Conservation (phyloP, 1,140 invertebrate species). For the Heliothis subflexa region DNA sequence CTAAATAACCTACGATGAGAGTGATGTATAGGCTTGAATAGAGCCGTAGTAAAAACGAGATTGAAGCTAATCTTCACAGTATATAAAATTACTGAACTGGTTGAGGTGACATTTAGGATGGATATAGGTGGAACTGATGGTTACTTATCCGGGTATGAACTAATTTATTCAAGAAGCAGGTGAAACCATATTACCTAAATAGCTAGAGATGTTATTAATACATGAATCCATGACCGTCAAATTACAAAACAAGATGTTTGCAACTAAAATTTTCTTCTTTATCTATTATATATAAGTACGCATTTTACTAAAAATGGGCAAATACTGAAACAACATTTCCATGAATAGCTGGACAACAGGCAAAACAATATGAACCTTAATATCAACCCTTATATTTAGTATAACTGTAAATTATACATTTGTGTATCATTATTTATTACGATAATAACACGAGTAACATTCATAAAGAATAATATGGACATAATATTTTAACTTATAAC, state of each 20-base stretch:
- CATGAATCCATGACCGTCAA: too few relatives aligned
- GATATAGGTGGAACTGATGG: too few relatives aligned
- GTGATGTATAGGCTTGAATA: background rate
- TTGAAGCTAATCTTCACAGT: too few relatives aligned
- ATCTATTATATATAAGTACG: too few relatives aligned
- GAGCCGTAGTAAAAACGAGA: background rate
- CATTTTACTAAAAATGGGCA: background rate
- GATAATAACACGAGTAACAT: conserved; percentile 67
- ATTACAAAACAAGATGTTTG: too few relatives aligned
- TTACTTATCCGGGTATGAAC: too few relatives aligned
- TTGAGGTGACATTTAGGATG: too few relatives aligned
- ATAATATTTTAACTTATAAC: conserved; percentile 72
- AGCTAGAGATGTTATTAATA: too few relatives aligned
- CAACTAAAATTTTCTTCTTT: too few relatives aligned
- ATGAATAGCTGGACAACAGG: background rate
- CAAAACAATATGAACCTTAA: conserved; percentile 6
- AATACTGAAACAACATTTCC: background rate
- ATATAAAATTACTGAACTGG: too few relatives aligned
- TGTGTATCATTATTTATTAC: conserved; percentile 65
- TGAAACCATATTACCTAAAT: too few relatives aligned
- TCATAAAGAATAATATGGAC: conserved; percentile 63
- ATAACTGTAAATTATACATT: conserved; percentile 45
- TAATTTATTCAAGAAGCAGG: too few relatives aligned
- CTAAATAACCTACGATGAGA: background rate
- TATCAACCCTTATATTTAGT: conserved; percentile 31